Conservation (phyloP, 2,113 vertebrate species). For the Myotis brandtii region DNA sequence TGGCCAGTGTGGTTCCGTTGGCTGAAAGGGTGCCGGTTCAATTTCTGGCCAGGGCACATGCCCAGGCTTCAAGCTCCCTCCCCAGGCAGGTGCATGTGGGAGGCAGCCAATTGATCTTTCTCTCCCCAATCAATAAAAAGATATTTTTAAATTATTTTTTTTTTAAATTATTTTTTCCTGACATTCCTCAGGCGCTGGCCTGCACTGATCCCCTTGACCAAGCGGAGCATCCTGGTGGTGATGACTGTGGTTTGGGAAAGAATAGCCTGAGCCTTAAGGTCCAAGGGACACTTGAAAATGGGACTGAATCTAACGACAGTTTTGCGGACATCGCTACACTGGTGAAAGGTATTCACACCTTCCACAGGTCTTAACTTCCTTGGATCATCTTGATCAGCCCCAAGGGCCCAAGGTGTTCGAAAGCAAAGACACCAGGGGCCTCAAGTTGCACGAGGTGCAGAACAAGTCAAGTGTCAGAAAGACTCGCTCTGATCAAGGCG, state of each 20-base stretch:
- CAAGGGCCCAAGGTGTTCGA: not conserved
- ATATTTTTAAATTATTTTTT: too few relatives aligned
- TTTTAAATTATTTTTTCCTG: too few relatives aligned
- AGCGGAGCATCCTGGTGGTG: not conserved
- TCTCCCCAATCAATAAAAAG: not conserved
- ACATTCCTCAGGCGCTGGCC: too few relatives aligned
- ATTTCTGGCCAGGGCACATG: too few relatives aligned
- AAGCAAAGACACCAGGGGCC: not conserved
- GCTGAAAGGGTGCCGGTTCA: too few relatives aligned
- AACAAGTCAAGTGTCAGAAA: not conserved
- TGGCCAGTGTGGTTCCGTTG: too few relatives aligned
- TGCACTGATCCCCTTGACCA: too few relatives aligned
- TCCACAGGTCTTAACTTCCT: not conserved
- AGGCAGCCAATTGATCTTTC: not conserved
- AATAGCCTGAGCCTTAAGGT: not conserved
- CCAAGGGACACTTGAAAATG: not conserved
- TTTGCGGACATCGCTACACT: not conserved
- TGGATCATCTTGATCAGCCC: not conserved
- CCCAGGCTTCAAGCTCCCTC: too few relatives aligned
- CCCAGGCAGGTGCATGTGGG: too few relatives aligned
- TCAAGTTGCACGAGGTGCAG: not conserved
- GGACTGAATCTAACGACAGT: not conserved
- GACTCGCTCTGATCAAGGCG: too few relatives aligned
- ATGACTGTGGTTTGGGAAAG: too few relatives aligned
- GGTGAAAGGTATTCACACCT: not conserved